A percentile compares a stretch with the other conserved stretches of the same genome.
These are phyloP conservation scores for Elmis aenea DNA, from an alignment of 2,888 invertebrate genomes.

Conservation along the genomic window DNA sequence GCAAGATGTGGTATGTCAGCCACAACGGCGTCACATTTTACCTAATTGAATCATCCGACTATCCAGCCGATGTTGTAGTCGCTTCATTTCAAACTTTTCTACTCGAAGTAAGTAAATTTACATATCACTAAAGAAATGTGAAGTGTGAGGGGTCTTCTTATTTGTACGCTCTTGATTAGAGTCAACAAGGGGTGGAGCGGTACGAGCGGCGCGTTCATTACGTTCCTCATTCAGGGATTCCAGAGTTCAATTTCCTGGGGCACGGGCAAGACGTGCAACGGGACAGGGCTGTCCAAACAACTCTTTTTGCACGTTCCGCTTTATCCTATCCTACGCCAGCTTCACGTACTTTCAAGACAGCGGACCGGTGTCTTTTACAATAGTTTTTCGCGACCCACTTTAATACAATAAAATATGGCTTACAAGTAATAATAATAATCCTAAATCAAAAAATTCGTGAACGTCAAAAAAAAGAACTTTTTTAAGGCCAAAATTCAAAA, in stretches of 20 bases:
- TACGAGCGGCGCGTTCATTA: conserved; percentile 32
- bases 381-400: too few species aligned
- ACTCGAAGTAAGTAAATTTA: conserved; percentile 19
- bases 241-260: conserved; percentile 37
- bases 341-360: too few species aligned
- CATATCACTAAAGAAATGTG: conserved; percentile 21
- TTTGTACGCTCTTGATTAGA: conserved; percentile 33
- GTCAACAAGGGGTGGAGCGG: conserved; percentile 26
- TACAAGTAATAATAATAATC: too few species aligned
- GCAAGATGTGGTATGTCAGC: conserved; percentile 14
- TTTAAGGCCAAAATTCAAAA: too few species aligned
- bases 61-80: conserved; percentile 20
- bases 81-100: conserved; percentile 20
- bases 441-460: too few species aligned
- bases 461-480: too few species aligned
- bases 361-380: too few species aligned
- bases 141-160: conserved; percentile 22
- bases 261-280: conserved; percentile 24
- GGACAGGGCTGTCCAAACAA: conserved; percentile 15
- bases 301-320: conserved; percentile 9
- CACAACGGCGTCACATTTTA: conserved; percentile 9
- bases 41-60: conserved; percentile 25
- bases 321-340: too few species aligned
- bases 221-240: conserved; percentile 32
- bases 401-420: too few species aligned